Conservation (phyloP, 2,797 vertebrate genomes). For the Epinephelus awoara region DNA sequence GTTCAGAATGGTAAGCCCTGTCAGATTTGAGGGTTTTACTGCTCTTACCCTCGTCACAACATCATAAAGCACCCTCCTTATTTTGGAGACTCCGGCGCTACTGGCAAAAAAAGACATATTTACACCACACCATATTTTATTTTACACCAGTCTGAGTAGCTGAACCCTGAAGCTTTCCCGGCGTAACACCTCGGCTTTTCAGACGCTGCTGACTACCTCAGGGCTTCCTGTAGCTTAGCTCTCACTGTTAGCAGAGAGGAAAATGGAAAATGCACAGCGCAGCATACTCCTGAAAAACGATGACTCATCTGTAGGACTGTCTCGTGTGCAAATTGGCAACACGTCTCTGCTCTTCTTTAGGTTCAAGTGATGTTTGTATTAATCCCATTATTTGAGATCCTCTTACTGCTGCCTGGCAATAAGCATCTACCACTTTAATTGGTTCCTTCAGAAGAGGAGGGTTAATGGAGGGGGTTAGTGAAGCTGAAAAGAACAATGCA, state of each 20-base stretch:
- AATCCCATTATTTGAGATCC: constrained; percentile 28
- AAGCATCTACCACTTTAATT: constrained; percentile 58
- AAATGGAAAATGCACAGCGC: constrained; percentile 16
- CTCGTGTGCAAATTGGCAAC: constrained; percentile 34
- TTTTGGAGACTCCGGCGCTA: not conserved
- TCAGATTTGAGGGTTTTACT: too few species aligned
- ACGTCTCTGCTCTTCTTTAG: constrained; percentile 20
- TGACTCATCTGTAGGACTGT: constrained; percentile 32
- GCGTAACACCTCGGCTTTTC: constrained; percentile 5
- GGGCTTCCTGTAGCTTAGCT: constrained; percentile 23
- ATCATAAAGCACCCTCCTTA: not conserved
- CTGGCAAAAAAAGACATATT: not conserved
- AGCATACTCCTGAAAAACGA: constrained; percentile 19
- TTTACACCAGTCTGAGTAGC: not conserved
- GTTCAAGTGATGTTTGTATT: constrained; percentile 37
- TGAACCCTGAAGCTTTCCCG: not conserved
- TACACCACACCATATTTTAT: not conserved
- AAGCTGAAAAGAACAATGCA: constrained; percentile 58
- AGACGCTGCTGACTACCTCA: constrained; percentile 1
- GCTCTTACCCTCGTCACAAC: too few species aligned
- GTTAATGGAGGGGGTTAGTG: constrained; percentile 57
- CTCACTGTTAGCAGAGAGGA: constrained; percentile 2
- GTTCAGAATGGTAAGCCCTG: too few species aligned
- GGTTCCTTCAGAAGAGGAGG: constrained; percentile 53
- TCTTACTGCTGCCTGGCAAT: constrained; percentile 32